Conservation (phyloP, 2,888 invertebrate species). For the Diplolepis rosae region DNA sequence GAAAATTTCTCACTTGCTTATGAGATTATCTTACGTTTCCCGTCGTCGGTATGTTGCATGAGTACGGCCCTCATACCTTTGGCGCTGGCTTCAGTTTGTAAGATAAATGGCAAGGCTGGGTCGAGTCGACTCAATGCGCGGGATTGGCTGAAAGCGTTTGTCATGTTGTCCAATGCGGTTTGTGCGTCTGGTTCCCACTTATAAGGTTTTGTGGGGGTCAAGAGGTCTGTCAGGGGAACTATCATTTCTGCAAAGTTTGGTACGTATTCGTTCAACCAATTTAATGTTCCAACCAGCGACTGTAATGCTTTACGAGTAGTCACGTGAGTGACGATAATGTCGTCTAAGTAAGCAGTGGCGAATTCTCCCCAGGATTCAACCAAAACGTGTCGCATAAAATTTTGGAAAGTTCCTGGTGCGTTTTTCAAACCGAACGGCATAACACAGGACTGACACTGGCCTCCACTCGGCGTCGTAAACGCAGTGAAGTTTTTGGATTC, state of each 20-base stretch:
- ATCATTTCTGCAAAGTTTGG: too few species aligned
- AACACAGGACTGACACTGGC: slow-evolving; percentile 55
- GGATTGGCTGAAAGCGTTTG: neutral
- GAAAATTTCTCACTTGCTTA: slow-evolving; percentile 43
- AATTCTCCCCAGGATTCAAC: slow-evolving; percentile 43
- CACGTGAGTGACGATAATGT: slow-evolving; percentile 49
- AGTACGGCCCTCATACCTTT: slow-evolving; percentile 34
- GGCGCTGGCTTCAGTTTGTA: slow-evolving; percentile 36
- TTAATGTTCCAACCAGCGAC: too few species aligned
- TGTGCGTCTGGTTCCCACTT: slow-evolving; percentile 12
- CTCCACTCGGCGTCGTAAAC: slow-evolving; percentile 53
- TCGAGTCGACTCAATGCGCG: neutral
- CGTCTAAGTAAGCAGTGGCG: slow-evolving; percentile 56
- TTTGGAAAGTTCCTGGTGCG: too few species aligned
- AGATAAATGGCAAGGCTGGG: neutral
- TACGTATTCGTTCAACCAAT: too few species aligned
- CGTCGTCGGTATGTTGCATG: slow-evolving; percentile 12
- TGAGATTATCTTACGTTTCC: slow-evolving; percentile 29
- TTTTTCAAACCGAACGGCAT: too few species aligned
- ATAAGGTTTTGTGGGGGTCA: neutral
- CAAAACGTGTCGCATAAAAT: too few species aligned
- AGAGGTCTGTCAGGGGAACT: slow-evolving; percentile 24
- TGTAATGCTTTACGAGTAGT: slow-evolving; percentile 24
- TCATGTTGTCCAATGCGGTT: neutral
- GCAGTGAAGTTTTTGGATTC: slow-evolving; percentile 49